A percentile compares a stretch with the other conserved stretches of the same genome.
Conservation (phyloP, 2,113 vertebrate genomes). For the Diadophis punctatus region DNA sequence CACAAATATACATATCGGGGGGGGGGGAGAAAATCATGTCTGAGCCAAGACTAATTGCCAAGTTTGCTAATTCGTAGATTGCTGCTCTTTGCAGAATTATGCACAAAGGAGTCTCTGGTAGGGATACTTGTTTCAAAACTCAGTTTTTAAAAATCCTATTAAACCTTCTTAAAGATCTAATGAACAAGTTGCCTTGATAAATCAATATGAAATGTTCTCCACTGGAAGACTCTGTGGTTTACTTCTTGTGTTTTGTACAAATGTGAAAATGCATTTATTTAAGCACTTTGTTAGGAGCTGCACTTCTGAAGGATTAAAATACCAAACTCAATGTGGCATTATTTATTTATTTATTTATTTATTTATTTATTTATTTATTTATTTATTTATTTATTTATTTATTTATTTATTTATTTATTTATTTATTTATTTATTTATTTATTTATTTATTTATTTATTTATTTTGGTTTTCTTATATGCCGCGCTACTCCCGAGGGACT, state of each 20-base stretch:
- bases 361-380: too few relatives aligned
- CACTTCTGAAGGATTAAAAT: background rate
- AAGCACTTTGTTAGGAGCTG: background rate
- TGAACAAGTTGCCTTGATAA: background rate
- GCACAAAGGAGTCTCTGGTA: background rate
- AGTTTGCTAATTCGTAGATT: background rate
- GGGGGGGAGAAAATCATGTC: background rate
- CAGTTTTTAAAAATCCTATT: background rate
- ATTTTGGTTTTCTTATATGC: too few relatives aligned
- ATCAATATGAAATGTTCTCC: background rate
- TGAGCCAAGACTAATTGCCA: background rate
- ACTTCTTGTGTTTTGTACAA: background rate
- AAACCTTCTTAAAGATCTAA: background rate
- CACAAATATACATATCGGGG: background rate
- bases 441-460: too few relatives aligned
- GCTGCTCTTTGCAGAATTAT: background rate
- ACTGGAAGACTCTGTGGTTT: background rate
- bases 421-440: too few relatives aligned
- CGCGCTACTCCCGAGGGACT: too few relatives aligned
- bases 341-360: too few relatives aligned
- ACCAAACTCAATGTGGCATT: background rate
- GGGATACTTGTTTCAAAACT: background rate
- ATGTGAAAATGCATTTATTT: background rate
- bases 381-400: too few relatives aligned
- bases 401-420: too few relatives aligned